Base-by-base conservation (phyloP, 2,888 invertebrate species). In the Hyalella azteca region DNA sequence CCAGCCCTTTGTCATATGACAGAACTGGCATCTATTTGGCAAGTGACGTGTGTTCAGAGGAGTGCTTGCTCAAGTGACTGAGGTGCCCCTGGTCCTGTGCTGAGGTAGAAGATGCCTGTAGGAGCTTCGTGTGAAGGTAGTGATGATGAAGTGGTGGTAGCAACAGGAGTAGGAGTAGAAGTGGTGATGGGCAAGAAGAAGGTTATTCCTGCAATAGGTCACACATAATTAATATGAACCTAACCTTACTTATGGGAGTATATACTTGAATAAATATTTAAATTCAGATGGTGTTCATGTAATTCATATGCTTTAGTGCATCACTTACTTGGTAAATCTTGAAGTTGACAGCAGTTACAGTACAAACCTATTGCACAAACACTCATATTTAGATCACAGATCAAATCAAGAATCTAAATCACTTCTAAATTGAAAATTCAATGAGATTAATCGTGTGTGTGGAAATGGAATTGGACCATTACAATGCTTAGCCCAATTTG, bases 171-270 rank as follows among this genome's bases (percentile, higher is more conserved):
- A 83, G 81, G 76, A 83, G 83, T 76, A 80, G 83, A 73, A 76
- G 77, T 81, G 77, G 80, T 80, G 81, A 81, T 83, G 81, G 79
- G 81, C 81, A 81, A 83, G 83, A 83, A 83, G 81, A 73, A 82
- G 81, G 81, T 81, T 83, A 83, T 79, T 79, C 83, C 83, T 83
- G 83, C 78, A 83, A 83, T 83, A 81, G 80, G 81, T 77, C 83
- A 83, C 81, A 83, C 45, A 40, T 48, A 32, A 78, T 78, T 78
- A 78, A 60, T 78, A 78, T 60, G 41, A 66, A 66, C 66, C 66
- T 66, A 66, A 66, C 66, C 66, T 36, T 29, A 29, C 32, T 19
- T 36, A 36, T 39, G 2, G 3, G 19, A 22, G 19, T 66, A 15
- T 3, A 11, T 13, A 15, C 11, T 15, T 3, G 15, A 36, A 11